Conservation (phyloP, 2,888 invertebrate genomes). For the Brachyptera risi region DNA sequence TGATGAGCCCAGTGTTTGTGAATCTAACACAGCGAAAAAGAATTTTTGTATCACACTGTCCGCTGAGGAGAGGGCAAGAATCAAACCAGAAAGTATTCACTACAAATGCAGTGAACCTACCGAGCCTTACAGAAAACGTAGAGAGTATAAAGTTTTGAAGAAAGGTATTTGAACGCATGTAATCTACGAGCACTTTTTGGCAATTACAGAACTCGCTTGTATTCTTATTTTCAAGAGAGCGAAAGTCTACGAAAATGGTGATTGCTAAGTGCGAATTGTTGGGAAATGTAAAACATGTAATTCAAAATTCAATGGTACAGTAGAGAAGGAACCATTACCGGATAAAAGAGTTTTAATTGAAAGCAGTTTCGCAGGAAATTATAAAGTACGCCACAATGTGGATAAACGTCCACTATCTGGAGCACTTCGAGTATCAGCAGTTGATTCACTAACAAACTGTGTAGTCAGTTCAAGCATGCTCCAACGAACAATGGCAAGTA, state of each 20-base stretch:
- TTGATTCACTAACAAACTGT: constrained; percentile 10
- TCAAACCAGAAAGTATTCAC: not conserved
- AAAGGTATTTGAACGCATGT: constrained; percentile 15
- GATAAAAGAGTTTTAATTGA: too few species aligned
- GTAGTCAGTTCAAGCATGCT: constrained; percentile 8
- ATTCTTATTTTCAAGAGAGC: constrained; percentile 20
- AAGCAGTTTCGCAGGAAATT: too few species aligned
- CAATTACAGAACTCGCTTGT: constrained; percentile 24
- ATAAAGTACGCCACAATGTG: too few species aligned
- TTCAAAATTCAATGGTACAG: constrained; percentile 11
- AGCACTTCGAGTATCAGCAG: too few species aligned
- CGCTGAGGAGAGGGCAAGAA: not conserved
- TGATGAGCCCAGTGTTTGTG: too few species aligned
- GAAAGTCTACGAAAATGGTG: not conserved
- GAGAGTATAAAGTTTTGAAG: not conserved
- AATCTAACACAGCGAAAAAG: too few species aligned
- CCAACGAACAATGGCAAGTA: constrained; percentile 13
- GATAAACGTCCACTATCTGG: too few species aligned
- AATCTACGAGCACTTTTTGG: constrained; percentile 23
- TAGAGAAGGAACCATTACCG: too few species aligned
- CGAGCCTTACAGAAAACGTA: not conserved
- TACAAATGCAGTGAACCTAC: not conserved
- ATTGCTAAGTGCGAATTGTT: too few species aligned
- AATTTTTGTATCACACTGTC: not conserved
- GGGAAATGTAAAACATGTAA: constrained; percentile 16